Base-by-base conservation (phyloP, 2,888 invertebrate genomes). In the Microplitis deprimator region DNA sequence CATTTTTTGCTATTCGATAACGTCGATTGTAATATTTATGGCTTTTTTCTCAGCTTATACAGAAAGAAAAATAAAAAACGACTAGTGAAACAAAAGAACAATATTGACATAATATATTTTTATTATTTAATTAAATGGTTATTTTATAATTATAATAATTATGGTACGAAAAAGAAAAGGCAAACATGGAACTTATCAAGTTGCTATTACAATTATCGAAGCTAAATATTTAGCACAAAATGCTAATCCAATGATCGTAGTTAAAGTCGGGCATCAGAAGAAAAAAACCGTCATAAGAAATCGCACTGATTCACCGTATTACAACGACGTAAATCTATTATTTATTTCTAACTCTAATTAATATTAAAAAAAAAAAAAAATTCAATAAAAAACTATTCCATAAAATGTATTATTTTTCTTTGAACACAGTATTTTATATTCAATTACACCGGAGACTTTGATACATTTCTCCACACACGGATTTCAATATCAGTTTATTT, bases 131-230 rank as follows among this genome's bases (percentile, higher is more conserved):
- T n/a, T 62, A 6, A 17, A 8, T 8, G 20, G 16, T 62, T 62
- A 20, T 17, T 59, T 59, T 13, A 59, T 59, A 59, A 59, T 59
- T 59, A 29, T 29, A 16, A 16, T 17, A 62, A 62, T 17, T 4
- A 82, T 82, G 82, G 70, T 77, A 68, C 69, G 77, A 7, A 73
- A 62, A 17, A 73, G 38, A 71, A 80, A 68, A 62, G 50, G 62
- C 5, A 40, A 83, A 70, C 76, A 80, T 69, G 81, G 82, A 29
- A 80, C 83, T 61, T 92, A 92, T 86, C 88, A 95, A 87, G 90
- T 95, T 78, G 93, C 93, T 79, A 90, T 94, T 1, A 93, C 93
- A 7, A 90, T 95, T 50, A 89, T 95, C 69, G 95, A 95, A 89
- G 95, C 93, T 0, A 92, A 92, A 73, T 91, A 93, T 85, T 90